These are phyloP conservation scores for Carterocephalus palaemon DNA, from an alignment of 2,888 invertebrate genomes.

Conservation along the genomic window DNA sequence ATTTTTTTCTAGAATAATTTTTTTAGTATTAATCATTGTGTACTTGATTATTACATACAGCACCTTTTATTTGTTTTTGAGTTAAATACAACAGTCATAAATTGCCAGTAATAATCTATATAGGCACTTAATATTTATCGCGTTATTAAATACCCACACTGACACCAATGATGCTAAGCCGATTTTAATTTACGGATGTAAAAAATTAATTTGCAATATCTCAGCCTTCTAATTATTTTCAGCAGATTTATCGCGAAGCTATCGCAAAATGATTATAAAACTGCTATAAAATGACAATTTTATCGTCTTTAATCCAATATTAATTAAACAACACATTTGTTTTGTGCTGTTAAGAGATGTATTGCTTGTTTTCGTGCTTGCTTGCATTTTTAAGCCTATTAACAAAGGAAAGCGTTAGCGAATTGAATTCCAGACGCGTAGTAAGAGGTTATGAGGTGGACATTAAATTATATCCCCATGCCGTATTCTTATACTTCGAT, in stretches of 20 bases:
- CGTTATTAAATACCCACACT: slow-evolving; percentile 10
- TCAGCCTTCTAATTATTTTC: slow-evolving; percentile 27
- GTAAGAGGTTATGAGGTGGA: slow-evolving; percentile 27
- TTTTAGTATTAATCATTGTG: too few relatives aligned
- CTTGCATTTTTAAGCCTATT: not conserved
- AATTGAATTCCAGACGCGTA: slow-evolving; percentile 12
- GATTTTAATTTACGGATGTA: slow-evolving; percentile 17
- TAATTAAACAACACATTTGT: slow-evolving; percentile 14
- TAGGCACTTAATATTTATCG: slow-evolving; percentile 11
- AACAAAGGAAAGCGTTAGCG: not conserved
- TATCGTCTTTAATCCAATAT: slow-evolving; percentile 22
- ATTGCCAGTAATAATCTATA: slow-evolving; percentile 1
- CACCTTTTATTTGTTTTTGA: not conserved
- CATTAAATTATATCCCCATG: slow-evolving; percentile 29
- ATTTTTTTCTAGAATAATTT: too few relatives aligned
- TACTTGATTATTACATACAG: too few relatives aligned
- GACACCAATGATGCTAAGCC: slow-evolving; percentile 12
- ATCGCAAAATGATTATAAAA: slow-evolving; percentile 25
- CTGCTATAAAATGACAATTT: slow-evolving; percentile 28
- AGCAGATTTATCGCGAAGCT: slow-evolving; percentile 23
- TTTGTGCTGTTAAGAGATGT: not conserved
- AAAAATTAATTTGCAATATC: slow-evolving; percentile 27
- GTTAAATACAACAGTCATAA: slow-evolving; percentile 23
- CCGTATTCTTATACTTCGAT: slow-evolving; percentile 29
- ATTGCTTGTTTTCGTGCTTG: not conserved